A percentile compares a stretch with the other conserved stretches of the same genome.
These are phyloP conservation scores for Goniozus legneri DNA, from an alignment of 1,140 invertebrate species.

Conservation along the genomic window DNA sequence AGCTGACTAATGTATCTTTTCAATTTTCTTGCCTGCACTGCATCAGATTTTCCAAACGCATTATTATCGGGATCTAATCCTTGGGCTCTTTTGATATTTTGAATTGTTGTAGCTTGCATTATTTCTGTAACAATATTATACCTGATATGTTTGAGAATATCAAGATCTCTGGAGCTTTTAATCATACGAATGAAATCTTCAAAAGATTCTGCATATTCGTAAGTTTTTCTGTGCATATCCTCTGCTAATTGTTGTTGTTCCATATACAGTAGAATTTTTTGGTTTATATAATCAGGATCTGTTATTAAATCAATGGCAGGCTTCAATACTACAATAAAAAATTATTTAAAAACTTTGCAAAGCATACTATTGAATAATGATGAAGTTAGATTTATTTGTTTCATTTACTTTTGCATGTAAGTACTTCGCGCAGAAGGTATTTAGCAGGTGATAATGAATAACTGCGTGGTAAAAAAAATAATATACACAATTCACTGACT, in stretches of 20 bases:
- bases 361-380: too few species aligned
- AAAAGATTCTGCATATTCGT: constrained; percentile 84
- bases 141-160: constrained; percentile 80
- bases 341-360: not conserved
- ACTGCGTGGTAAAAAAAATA: constrained; percentile 74
- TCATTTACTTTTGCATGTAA: constrained; percentile 75
- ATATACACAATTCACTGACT: constrained; percentile 76
- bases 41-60: constrained; percentile 63
- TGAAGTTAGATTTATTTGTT: constrained; percentile 1
- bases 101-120: constrained; percentile 88
- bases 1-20: constrained; percentile 79
- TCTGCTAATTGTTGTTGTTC: constrained; percentile 73
- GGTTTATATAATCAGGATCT: constrained; percentile 88
- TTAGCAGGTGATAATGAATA: constrained; percentile 75
- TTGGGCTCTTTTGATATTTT: constrained; percentile 82
- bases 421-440: constrained; percentile 76
- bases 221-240: constrained; percentile 76
- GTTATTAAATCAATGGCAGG: constrained; percentile 80
- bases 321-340: constrained; percentile 68
- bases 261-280: constrained; percentile 79
- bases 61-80: constrained; percentile 71
- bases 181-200: constrained; percentile 87
- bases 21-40: constrained; percentile 67
- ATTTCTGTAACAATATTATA: constrained; percentile 88
- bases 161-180: constrained; percentile 74